A percentile compares a stretch with the other conserved stretches of the same genome.
phyloP scores from a whole-genome alignment of 2,113 vertebrate species.

The Tyrannus savana region DNA sequence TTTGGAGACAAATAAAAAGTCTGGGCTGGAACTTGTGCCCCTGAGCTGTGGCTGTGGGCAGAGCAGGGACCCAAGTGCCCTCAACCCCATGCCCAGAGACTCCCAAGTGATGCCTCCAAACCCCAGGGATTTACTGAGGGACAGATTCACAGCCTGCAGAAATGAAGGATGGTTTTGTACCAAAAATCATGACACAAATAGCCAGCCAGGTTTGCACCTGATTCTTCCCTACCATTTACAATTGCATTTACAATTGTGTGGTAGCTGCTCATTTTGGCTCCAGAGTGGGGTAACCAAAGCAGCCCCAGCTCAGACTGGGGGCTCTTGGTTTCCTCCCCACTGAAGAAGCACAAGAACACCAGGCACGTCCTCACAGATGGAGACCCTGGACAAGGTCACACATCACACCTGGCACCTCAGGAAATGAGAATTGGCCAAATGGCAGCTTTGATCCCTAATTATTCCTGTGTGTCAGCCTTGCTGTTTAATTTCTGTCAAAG shows the following conservation, averaged over 20 bases:
- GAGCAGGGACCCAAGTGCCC: not conserved
- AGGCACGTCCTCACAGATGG: not conserved
- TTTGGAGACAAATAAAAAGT: not conserved
- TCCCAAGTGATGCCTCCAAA: not conserved
- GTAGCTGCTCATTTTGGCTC: not conserved
- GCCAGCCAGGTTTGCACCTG: not conserved
- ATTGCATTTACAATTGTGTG: not conserved
- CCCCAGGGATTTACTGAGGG: not conserved
- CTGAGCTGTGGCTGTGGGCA: not conserved
- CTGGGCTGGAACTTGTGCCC: not conserved
- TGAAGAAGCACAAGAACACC: not conserved
- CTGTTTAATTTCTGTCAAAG: not conserved
- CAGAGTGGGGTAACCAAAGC: not conserved
- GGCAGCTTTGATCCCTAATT: not conserved
- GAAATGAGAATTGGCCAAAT: not conserved
- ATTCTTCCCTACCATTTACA: not conserved
- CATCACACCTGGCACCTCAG: not conserved
- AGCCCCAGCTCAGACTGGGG: not conserved
- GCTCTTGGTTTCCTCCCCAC: not conserved
- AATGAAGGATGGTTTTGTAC: not conserved
- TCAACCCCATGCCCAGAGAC: not conserved
- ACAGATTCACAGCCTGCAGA: not conserved
- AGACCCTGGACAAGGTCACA: not conserved
- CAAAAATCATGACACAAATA: not conserved
- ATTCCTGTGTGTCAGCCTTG: not conserved